Conservation (phyloP, 2,113 vertebrate species). For the Lycocorax pyrrhopterus region DNA sequence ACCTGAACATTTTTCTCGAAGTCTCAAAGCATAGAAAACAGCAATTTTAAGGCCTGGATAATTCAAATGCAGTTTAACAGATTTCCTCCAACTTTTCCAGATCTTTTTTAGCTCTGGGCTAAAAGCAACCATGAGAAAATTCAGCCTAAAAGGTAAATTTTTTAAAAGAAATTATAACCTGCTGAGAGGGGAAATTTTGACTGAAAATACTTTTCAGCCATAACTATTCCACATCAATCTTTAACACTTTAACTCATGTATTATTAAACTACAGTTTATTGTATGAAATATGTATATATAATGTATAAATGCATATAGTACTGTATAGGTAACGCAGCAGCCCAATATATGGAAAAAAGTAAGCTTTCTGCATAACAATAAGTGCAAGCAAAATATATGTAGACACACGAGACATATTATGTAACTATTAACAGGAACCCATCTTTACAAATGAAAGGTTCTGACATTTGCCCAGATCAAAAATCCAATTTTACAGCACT, state of each 20-base stretch:
- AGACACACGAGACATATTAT: not conserved
- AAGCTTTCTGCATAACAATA: not conserved
- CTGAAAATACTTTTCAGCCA: not conserved
- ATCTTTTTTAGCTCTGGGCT: not conserved
- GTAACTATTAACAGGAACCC: conserved; percentile 2
- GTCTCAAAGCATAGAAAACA: not conserved
- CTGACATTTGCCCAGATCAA: conserved; percentile 53
- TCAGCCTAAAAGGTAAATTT: not conserved
- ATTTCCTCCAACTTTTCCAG: not conserved
- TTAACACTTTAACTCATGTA: conserved; percentile 7
- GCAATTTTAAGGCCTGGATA: not conserved
- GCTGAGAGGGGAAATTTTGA: not conserved
- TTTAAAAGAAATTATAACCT: not conserved
- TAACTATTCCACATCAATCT: not conserved
- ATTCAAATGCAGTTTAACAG: not conserved
- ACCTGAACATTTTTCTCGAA: not conserved
- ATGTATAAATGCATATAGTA: not conserved
- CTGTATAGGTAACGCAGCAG: not conserved
- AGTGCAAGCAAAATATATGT: not conserved
- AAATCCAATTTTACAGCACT: conserved; percentile 39
- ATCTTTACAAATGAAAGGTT: conserved; percentile 42
- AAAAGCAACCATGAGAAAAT: not conserved
- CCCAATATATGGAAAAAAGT: not conserved
- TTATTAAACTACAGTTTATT: conserved; percentile 28
- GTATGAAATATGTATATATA: not conserved